Evolutionary conservation across 2,113 vertebrate genomes (phyloP), one percentile per base, ranked within the genome.

Genomic region (Rhinichthys klamathensis): DNA sequence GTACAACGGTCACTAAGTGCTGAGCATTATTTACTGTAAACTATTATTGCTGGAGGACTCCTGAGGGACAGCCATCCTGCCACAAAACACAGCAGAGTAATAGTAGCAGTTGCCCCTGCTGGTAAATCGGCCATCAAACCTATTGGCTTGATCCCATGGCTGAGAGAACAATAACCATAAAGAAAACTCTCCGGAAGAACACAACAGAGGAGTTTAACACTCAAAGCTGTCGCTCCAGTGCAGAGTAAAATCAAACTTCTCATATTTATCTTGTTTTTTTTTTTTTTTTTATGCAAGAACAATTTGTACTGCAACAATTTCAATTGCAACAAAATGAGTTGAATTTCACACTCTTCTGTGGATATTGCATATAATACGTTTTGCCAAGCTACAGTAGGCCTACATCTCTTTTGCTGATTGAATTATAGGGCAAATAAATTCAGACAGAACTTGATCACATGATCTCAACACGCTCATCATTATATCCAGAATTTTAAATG

Each of bases 1-100:
- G 54, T 38, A 38, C 27, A 9, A 21, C 4, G 21, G 16, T 77
- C 51, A 77, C 15, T 76, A 51, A 54, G 51, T 7, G 16, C 56
- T 60, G 76, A 38, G 30, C 21, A 25, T 25, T 61, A 79, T 41
- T 78, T 61, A 79, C 76, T 61, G 54, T 41, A 38, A 79, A 41
- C 54, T n/a, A 78, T 38, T n/a, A 60, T 13, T 1, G 10, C 21
- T 21, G 10, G 6, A 77, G 51, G 51, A 58, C 4, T 4, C 27
- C 75, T 4, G 75, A 78, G 76, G 60, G 32, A n/a, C 35, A 23
- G 5, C 11, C 10, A 12, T 7, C 8, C 16, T 15, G 3, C 9
- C 38, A 60, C 27, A 11, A 74, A 41, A 35, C 41, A 44, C 4
- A 1, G 12, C 54, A 32, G 35, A 72, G 65, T 32, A 72, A 72